Conservation (phyloP, 2,888 invertebrate genomes). For the Scrobipalpa costella region DNA sequence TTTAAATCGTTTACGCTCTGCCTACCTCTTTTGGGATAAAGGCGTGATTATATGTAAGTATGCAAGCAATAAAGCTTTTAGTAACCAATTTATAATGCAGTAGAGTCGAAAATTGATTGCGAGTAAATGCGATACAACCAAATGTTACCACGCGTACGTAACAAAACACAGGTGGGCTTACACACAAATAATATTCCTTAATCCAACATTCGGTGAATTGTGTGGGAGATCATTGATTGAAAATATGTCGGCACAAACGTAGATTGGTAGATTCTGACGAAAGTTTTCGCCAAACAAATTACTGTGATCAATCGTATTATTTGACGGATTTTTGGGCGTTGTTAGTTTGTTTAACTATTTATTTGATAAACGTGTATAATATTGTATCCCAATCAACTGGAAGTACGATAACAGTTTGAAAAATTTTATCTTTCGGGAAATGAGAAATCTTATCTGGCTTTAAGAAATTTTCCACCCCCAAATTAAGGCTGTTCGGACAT, state of each 20-base stretch:
- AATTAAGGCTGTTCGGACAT: too few relatives aligned
- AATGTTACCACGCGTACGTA: neutral
- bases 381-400: neutral
- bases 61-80: too few relatives aligned
- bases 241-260: constrained; percentile 50
- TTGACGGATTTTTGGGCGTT: constrained; percentile 47
- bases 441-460: too few relatives aligned
- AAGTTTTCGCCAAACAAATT: constrained; percentile 60
- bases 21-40: too few relatives aligned
- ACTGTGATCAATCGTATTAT: constrained; percentile 64
- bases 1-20: too few relatives aligned
- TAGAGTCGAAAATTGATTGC: neutral
- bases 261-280: too few relatives aligned
- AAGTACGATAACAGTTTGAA: neutral
- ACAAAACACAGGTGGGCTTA: constrained; percentile 26
- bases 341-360: neutral
- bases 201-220: constrained; percentile 52
- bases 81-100: neutral
- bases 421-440: too few relatives aligned
- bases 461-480: too few relatives aligned
- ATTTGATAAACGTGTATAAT: neutral
- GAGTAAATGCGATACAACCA: too few relatives aligned
- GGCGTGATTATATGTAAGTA: too few relatives aligned
- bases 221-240: constrained; percentile 50
- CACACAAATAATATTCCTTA: constrained; percentile 41